Evolutionary conservation across 2,888 invertebrate genomes (phyloP).

Genomic region (Pachliopta kotzebuea): DNA sequence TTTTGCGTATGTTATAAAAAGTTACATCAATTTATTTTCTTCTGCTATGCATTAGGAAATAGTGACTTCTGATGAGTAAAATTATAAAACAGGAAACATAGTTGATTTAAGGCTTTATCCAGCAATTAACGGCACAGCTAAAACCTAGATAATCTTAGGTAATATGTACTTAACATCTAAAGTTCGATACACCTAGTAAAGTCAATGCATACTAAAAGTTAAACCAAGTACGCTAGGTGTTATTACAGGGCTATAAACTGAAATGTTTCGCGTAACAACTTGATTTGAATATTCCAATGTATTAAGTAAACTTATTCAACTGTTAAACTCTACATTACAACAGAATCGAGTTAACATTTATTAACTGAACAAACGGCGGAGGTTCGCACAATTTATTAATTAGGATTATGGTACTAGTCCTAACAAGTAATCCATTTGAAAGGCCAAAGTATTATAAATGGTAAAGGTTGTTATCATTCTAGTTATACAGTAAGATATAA

Average conservation of each 20-base stretch:
- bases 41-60: background rate
- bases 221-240: background rate
- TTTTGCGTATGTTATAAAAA: too few relatives aligned
- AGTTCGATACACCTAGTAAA: constrained; percentile 4
- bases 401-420: too few relatives aligned
- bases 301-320: constrained; percentile 15
- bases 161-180: constrained; percentile 19
- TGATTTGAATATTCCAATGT: constrained; percentile 12
- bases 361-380: background rate
- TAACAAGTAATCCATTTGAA: too few relatives aligned
- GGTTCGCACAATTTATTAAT: background rate
- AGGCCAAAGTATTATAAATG: too few relatives aligned
- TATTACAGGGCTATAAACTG: constrained; percentile 1
- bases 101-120: constrained; percentile 21
- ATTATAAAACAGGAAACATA: constrained; percentile 21
- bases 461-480: too few relatives aligned
- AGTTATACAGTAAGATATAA: too few relatives aligned
- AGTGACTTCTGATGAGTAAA: constrained; percentile 10
- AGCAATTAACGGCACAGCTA: constrained; percentile 10
- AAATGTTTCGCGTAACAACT: constrained; percentile 9
- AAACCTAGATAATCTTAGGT: constrained; percentile 17
- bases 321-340: constrained; percentile 17
- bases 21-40: too few relatives aligned
- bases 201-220: background rate
- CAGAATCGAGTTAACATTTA: background rate